phyloP scores from a whole-genome alignment of 2,797 vertebrate species.

The Semaprochilodus insignis region DNA sequence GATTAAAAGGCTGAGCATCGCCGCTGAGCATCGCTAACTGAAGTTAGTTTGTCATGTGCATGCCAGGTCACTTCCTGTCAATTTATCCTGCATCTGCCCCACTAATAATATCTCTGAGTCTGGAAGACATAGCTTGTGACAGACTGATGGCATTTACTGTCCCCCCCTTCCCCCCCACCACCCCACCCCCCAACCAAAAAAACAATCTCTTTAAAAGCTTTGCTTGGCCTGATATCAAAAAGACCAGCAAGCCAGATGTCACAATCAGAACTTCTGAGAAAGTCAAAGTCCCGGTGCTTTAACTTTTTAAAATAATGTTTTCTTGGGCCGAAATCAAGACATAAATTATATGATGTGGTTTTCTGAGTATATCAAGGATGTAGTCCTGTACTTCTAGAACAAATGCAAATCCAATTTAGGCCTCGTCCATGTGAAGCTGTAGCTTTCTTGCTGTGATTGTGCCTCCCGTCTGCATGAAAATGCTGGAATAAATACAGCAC shows the following conservation, averaged over 20 bases:
- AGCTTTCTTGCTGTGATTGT: too few relatives aligned
- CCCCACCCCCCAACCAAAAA: too few relatives aligned
- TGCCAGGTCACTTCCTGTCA: slow-evolving; percentile 25
- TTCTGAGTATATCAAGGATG: not conserved
- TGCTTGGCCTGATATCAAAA: slow-evolving; percentile 44
- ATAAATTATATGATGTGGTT: not conserved
- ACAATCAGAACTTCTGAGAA: slow-evolving; percentile 17
- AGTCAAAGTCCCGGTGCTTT: not conserved
- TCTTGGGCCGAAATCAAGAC: not conserved
- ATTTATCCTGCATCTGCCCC: slow-evolving; percentile 41
- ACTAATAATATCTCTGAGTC: slow-evolving; percentile 47
- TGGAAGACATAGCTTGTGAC: slow-evolving; percentile 25
- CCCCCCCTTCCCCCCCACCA: too few relatives aligned
- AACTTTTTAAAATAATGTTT: not conserved
- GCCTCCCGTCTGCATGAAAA: too few relatives aligned
- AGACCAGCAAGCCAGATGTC: slow-evolving; percentile 31
- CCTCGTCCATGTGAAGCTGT: too few relatives aligned
- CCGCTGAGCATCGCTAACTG: slow-evolving; percentile 23
- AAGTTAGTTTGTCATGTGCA: slow-evolving; percentile 42
- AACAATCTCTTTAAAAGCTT: slow-evolving; percentile 59
- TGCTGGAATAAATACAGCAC: too few relatives aligned
- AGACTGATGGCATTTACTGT: slow-evolving; percentile 48
- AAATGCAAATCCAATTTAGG: not conserved
- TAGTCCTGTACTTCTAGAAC: not conserved
- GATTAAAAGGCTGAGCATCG: slow-evolving; percentile 39